Base-by-base conservation (phyloP, 2,113 vertebrate genomes). In the Embiotoca jacksoni region DNA sequence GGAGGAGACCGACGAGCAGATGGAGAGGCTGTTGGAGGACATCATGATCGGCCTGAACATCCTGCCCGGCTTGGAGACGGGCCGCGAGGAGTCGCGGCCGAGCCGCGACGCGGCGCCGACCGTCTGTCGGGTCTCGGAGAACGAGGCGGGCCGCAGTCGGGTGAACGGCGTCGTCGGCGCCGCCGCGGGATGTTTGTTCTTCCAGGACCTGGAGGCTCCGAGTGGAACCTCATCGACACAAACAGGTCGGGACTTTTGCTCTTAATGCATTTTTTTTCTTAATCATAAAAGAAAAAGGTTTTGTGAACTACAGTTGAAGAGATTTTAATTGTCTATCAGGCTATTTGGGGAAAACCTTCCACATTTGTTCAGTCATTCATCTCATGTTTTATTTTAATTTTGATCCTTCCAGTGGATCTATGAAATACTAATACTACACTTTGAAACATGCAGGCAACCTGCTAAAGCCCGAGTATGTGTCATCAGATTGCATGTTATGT, bases 1-100 rank as follows among this genome's bases (percentile, higher is more conserved):
- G 7, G 90, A 93, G 37, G 93, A 93, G 66, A 78, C 84, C 0
- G 90, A 93, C 0, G 92, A 93, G 77, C 86, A 93, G 55, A 83
- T 94, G 1, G 83, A 88, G 32, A 92, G 71, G 82, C 67, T 94
- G 61, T 32, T 94, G 70, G 94, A 95, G 36, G 92, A 94, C 37
- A 89, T 93, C 69, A 92, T 94, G 90, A 92, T 92, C 80, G 86
- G 91, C 30, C 88, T 94, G 69, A 89, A 92, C 72, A 91, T 94
- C 72, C 80, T 93, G 56, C 90, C 93, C 2, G 66, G 71, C 60
- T 3, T 88, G 44, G 83, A 90, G n/a, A 63, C 31, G 1, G 54
- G 50, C 71, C 35, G 49, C 50, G 70, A 61, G 47, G 78, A 50
- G 47, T 9, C 66, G 1, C 44, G 77, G 2, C 30, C 14, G 2